Base-by-base conservation (phyloP, 30 jellyfish, hydroid and myxozoan species). In the Nemopilema nomurai region DNA sequence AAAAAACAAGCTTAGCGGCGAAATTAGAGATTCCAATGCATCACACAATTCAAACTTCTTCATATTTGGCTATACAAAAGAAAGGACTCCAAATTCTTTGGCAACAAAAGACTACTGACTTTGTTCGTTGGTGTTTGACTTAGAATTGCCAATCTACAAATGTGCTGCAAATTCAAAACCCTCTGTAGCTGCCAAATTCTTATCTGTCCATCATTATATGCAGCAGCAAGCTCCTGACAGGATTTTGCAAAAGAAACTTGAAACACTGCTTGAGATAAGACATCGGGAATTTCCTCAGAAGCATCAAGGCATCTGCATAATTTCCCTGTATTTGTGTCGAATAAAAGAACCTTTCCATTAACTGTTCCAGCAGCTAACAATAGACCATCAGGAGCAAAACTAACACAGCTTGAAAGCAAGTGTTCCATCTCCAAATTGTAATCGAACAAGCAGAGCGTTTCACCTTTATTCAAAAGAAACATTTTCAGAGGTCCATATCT, bases 151-250 rank as follows among this genome's bases (percentile, higher is more conserved):
- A 90, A 62, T 83, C 97, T 76, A 49, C 92, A 83, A 22, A 90
- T 83, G 64, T 90, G 95, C 68, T 90, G 91, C 53, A 90, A 65
- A 49, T 90, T 78, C 86, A 84, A n/a, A 3, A 77, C 49, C 51
- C 97, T 84, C 29, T 83, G 97, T 21, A 90, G 66, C 81, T 90
- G 97, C 97, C 97, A 90, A 18, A 90, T 28, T 23, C 95, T 32
- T 0, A 83, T 79, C 24, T 13, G 1, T 23, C 97, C 97, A 77
- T 84, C 95, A 77, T 29, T 83, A 71, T 84, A 90, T 20, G 95
- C 88, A 21, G 85, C 97, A 1, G 68, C 76, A 1, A 90, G 72
- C 67, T 90, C 97, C 80, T 90, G 95, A 23, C 95, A 86, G 1
- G 95, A 86, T 25, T 32, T 28, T 70, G 87, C 75, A 78, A 73